Evolutionary conservation across 2,113 vertebrate species (phyloP), one percentile per base, ranked within the genome.

Genomic region (Macquaria australasica): DNA sequence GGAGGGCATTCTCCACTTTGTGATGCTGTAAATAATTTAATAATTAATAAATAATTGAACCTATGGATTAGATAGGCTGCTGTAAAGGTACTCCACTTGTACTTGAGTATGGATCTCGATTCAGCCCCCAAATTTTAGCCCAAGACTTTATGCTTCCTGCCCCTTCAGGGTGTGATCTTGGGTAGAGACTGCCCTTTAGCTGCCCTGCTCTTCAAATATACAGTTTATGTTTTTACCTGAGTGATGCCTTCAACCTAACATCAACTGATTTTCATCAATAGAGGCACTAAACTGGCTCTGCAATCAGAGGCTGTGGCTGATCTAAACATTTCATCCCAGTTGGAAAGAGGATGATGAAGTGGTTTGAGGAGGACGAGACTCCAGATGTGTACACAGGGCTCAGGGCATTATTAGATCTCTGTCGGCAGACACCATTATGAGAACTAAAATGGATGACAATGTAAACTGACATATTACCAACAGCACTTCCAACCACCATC

Each of bases 391-490:
- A 73, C 62, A 71, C 56, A 80, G 66, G 75, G 55, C 78, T 92
- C 76, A 7, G 86, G 89, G 88, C 84, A 82, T 92, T 79, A 85
- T 92, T 92, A 88, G 89, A 88, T 77, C 74, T 67, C 81, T 92
- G 92, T 93, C 92, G 90, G 82, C 88, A 88, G 89, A 74, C 74
- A 43, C 83, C 85, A 87, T 91, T 83, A 84, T 87, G 85, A 82
- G 69, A 83, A 74, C 71, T 53, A 71, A 70, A 93, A 90, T 86
- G 77, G 94, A 94, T 92, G 91, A 85, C 82, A 84, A 89, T 89
- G 76, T 90, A 94, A 94, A 94, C 91, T 89, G 85, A 93, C 83
- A 72, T 89, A 89, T 87, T 89, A 73, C 73, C 77, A 81, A 87
- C 85, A 85, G 87, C 88, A 87, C 82, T 87, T 90, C 87, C 74